Conservation (phyloP, 2,113 vertebrate genomes). For the Trachemys scripta region DNA sequence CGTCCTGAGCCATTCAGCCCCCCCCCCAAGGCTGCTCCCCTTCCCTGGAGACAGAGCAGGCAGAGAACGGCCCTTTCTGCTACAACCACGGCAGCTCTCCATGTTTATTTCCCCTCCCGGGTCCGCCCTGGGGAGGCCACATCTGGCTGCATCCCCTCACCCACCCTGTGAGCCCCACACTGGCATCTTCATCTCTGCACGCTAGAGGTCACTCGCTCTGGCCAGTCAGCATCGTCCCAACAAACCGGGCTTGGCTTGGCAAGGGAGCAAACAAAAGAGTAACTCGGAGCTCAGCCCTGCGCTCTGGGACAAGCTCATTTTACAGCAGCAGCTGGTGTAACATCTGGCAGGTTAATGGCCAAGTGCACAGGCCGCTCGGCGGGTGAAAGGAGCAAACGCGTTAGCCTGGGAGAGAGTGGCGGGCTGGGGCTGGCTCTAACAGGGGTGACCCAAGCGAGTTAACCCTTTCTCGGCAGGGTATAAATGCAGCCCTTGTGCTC, state of each 20-base stretch:
- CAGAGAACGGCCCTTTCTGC: too few species aligned
- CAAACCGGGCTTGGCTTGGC: background rate
- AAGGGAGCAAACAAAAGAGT: background rate
- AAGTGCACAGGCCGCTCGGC: background rate
- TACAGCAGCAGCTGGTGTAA: background rate
- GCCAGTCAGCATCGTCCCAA: background rate
- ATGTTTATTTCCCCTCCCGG: too few species aligned
- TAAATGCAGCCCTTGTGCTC: too few species aligned
- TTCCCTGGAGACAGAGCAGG: too few species aligned
- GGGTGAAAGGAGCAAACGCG: background rate
- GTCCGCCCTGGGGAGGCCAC: background rate
- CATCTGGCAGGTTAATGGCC: background rate
- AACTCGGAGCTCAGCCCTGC: background rate
- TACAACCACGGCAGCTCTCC: too few species aligned
- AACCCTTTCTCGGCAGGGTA: background rate
- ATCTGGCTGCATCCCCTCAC: background rate
- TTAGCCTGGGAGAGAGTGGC: background rate
- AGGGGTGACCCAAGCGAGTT: background rate
- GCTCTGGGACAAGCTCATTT: background rate
- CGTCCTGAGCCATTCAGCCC: too few species aligned
- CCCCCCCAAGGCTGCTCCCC: too few species aligned
- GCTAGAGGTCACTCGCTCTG: background rate
- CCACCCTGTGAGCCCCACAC: background rate
- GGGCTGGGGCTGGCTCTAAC: background rate
- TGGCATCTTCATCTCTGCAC: background rate